Conservation (phyloP, 1,140 invertebrate species). For the Bathynomus jamesi region DNA sequence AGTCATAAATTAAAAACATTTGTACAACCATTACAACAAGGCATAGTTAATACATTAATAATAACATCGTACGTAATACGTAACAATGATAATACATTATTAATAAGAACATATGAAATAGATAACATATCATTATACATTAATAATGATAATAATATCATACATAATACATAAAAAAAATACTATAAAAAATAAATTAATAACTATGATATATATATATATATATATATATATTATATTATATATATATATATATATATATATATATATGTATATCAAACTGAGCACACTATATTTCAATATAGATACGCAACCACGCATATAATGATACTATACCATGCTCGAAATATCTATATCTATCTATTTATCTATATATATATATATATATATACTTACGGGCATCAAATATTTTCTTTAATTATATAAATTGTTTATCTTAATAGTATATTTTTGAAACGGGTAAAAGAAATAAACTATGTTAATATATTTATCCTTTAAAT, state of each 20-base stretch:
- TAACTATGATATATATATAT: not conserved
- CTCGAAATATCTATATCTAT: not conserved
- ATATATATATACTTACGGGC: not conserved
- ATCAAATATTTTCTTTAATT: not conserved
- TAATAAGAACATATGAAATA: too few relatives aligned
- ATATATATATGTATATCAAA: not conserved
- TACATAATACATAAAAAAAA: too few relatives aligned
- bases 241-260: conserved; percentile 2
- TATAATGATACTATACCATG: not conserved
- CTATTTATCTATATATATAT: not conserved
- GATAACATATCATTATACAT: too few relatives aligned
- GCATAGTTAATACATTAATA: too few relatives aligned
- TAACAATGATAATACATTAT: too few relatives aligned
- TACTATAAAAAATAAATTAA: too few relatives aligned
- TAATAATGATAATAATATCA: too few relatives aligned
- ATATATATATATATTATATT: too few relatives aligned
- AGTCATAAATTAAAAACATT: not conserved
- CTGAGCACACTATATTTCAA: not conserved
- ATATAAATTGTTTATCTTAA: not conserved
- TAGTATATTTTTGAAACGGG: not conserved
- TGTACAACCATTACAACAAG: too few relatives aligned
- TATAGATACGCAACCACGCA: not conserved
- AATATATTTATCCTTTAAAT: not conserved
- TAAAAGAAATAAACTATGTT: not conserved
- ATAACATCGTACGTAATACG: too few relatives aligned